phyloP scores from a whole-genome alignment of 2,113 vertebrate genomes.

The Cinclus cinclus region DNA sequence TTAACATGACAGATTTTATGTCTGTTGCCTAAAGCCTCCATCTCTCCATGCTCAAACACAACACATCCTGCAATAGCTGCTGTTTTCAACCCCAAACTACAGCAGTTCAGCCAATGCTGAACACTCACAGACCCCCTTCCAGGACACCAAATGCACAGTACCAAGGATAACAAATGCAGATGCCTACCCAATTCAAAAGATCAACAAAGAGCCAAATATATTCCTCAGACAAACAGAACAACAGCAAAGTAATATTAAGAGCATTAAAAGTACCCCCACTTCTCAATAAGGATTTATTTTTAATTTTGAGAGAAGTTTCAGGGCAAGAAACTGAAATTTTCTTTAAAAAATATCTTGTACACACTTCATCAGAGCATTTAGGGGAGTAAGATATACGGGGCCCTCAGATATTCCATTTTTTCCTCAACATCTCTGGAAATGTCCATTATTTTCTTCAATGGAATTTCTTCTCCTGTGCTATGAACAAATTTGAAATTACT shows the following conservation, averaged over 20 bases:
- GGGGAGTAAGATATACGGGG: neutral
- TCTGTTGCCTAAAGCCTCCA: neutral
- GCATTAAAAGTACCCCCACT: neutral
- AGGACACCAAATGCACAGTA: neutral
- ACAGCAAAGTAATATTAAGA: neutral
- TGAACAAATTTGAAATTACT: neutral
- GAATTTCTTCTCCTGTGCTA: neutral
- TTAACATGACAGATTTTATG: neutral
- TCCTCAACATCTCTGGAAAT: neutral
- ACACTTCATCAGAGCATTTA: neutral
- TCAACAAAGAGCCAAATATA: neutral
- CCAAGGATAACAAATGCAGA: neutral
- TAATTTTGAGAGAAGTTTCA: neutral
- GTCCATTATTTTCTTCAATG: neutral
- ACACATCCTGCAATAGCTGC: neutral
- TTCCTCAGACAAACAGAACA: neutral
- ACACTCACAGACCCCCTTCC: neutral
- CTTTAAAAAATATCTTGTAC: neutral
- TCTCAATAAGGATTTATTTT: fast-evolving
- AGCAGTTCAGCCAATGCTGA: neutral
- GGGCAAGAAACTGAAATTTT: neutral
- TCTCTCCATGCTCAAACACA: neutral
- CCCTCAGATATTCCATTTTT: neutral
- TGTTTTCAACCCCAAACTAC: fast-evolving
- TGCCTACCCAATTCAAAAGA: neutral